Percentiles rank a stretch among this genome's conserved stretches.
phyloP scores from a whole-genome alignment of 1,140 invertebrate species.

The Hyposmocoma kahamanoa region DNA sequence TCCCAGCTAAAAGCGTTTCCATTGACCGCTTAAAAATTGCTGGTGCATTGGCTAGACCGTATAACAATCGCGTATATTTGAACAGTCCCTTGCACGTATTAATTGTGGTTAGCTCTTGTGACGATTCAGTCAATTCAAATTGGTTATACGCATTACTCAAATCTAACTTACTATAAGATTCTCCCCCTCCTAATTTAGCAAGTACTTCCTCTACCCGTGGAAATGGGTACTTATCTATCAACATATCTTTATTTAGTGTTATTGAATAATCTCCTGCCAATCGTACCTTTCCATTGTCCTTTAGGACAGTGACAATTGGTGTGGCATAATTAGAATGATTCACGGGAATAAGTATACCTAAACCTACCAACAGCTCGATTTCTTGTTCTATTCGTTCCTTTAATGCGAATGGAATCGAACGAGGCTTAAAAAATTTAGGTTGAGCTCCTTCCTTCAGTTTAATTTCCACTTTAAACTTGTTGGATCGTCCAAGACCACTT shows the following conservation, averaged over 20 bases:
- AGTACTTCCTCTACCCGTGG: constrained; percentile 3
- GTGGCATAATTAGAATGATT: not conserved
- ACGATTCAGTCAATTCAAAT: not conserved
- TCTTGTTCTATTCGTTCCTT: not conserved
- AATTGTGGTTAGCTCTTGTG: not conserved
- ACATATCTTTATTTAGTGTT: not conserved
- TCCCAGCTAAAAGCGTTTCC: not conserved
- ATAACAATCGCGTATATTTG: constrained; percentile 1
- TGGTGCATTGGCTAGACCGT: not conserved
- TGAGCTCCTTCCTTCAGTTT: not conserved
- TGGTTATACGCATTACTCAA: constrained; percentile 3
- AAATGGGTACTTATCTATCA: constrained; percentile 1
- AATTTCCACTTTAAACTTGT: constrained; percentile 1
- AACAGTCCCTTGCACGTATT: not conserved
- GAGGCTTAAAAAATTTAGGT: constrained; percentile 1
- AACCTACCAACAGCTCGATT: not conserved
- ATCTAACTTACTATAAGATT: not conserved
- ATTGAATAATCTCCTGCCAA: not conserved
- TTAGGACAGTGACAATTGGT: constrained; percentile 1
- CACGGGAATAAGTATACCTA: not conserved
- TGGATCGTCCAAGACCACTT: not conserved
- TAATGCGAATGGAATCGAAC: not conserved
- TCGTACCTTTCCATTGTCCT: not conserved
- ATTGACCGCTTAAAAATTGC: not conserved
- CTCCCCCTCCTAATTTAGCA: not conserved